Evolutionary conservation across 2,888 invertebrate genomes (phyloP).

Genomic region (Lasioglossum malachurum): DNA sequence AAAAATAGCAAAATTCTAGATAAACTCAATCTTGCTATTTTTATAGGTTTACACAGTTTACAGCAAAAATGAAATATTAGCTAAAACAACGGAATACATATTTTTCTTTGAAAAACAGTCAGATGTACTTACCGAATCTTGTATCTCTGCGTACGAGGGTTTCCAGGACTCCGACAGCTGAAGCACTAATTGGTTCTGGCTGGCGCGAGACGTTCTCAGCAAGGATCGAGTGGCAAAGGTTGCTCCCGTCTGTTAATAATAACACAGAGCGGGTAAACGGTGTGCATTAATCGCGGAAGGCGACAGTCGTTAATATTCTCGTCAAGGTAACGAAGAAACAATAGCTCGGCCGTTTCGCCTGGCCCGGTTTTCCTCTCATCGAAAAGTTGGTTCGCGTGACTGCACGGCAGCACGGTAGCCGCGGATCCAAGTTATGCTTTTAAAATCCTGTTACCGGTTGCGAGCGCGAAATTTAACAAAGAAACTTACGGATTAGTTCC

Average conservation of each 20-base stretch:
- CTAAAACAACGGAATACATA: neutral
- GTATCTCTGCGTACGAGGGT: neutral
- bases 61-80: neutral
- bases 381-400: constrained; percentile 69
- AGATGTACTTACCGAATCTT: neutral
- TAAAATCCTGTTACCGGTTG: constrained; percentile 71
- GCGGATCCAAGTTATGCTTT: constrained; percentile 61
- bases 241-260: neutral
- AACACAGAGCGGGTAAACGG: neutral
- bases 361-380: constrained; percentile 24
- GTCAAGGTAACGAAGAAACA: constrained; percentile 53
- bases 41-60: neutral
- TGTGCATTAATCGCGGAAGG: constrained; percentile 32
- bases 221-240: neutral
- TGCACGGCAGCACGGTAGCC: constrained; percentile 25
- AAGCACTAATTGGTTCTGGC: neutral
- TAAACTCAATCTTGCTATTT: neutral
- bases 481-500: constrained; percentile 75
- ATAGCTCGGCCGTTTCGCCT: constrained; percentile 36
- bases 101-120: neutral
- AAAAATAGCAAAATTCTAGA: neutral
- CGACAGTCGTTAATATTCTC: constrained; percentile 45
- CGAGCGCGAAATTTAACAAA: constrained; percentile 60
- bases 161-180: neutral
- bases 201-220: neutral